A percentile compares a stretch with the other conserved stretches of the same genome.
These are phyloP conservation scores for Rugalucina vietnamica DNA, from an alignment of 2,888 invertebrate species.

Conservation along the genomic window DNA sequence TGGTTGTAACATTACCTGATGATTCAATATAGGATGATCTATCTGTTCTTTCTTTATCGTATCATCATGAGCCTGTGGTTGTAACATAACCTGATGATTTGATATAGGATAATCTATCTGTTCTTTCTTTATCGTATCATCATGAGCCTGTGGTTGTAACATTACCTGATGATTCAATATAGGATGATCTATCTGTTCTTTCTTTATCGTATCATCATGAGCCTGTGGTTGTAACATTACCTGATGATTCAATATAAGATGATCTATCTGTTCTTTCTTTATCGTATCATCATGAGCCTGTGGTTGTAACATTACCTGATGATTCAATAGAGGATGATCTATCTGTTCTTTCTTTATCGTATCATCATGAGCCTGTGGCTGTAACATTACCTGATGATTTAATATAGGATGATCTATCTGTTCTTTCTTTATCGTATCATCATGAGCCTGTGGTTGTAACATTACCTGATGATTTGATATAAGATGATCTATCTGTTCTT, in stretches of 20 bases:
- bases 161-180: not conserved
- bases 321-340: not conserved
- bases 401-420: not conserved
- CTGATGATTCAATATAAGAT: not conserved
- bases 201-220: conserved; percentile 3
- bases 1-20: not conserved
- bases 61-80: not conserved
- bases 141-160: not conserved
- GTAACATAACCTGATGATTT: not conserved
- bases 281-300: not conserved
- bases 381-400: not conserved
- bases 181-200: conserved; percentile 5
- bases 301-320: not conserved
- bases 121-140: conserved; percentile 3
- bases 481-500: conserved; percentile 2
- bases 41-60: conserved; percentile 5
- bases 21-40: not conserved
- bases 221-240: not conserved
- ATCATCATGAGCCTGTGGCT: not conserved
- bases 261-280: conserved; percentile 10
- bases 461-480: not conserved
- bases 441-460: not conserved
- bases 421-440: conserved; percentile 3
- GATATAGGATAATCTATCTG: not conserved
- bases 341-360: conserved; percentile 5